phyloP scores from a whole-genome alignment of 1,140 invertebrate species.

The Prorops nasuta region DNA sequence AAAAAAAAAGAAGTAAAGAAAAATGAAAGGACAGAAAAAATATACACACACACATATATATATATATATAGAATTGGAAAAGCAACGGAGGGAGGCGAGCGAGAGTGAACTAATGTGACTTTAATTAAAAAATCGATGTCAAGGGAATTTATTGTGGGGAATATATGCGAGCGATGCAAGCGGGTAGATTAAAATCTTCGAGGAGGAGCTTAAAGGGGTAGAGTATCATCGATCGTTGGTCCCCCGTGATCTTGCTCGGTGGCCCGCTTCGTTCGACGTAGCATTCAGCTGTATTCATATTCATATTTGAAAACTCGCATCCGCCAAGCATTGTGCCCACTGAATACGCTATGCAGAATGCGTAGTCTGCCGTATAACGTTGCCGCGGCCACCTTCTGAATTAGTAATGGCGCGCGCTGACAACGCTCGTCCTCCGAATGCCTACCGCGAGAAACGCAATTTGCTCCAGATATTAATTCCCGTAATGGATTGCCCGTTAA shows the following conservation, averaged over 20 bases:
- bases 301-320: constrained; percentile 45
- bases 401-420: constrained; percentile 41
- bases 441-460: constrained; percentile 36
- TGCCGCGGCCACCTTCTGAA: constrained; percentile 41
- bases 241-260: constrained; percentile 18
- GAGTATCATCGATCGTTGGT: constrained; percentile 29
- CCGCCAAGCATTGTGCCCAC: constrained; percentile 37
- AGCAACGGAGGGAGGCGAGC: no score
- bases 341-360: constrained; percentile 43
- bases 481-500: constrained; percentile 40
- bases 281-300: constrained; percentile 38
- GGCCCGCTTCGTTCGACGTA: constrained; percentile 31
- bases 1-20: no score
- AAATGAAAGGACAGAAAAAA: no score
- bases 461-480: constrained; percentile 41
- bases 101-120: no score
- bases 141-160: neutral
- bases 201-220: constrained; percentile 5
- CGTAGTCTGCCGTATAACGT: constrained; percentile 41
- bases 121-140: no score
- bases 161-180: constrained; percentile 6
- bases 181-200: no score
- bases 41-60: no score
- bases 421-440: constrained; percentile 17
- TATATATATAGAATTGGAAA: no score